phyloP scores from a whole-genome alignment of 2,797 vertebrate genomes.

The Smutsia gigantea region DNA sequence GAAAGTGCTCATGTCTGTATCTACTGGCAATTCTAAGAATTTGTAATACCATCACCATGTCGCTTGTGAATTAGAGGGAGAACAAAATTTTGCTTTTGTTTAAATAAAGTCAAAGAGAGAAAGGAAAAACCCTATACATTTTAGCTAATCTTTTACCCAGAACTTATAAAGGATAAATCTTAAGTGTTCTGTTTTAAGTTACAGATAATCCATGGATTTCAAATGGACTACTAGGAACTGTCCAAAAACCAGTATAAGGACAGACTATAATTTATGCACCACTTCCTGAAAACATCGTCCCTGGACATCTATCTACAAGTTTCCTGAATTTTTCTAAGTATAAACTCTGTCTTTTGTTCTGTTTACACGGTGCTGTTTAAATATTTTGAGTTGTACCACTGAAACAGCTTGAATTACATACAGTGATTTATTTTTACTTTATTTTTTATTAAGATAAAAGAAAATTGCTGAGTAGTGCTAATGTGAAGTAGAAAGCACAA shows the following conservation, averaged over 20 bases:
- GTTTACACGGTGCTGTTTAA: not conserved
- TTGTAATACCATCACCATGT: not conserved
- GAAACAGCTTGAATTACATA: not conserved
- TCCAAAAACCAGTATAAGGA: not conserved
- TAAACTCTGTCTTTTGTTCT: not conserved
- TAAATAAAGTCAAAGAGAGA: not conserved
- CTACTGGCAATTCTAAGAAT: not conserved
- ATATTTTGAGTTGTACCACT: not conserved
- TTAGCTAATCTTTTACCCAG: not conserved
- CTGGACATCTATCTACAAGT: not conserved
- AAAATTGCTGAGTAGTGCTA: not conserved
- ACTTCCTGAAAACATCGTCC: not conserved
- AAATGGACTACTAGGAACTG: not conserved
- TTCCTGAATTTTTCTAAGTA: not conserved
- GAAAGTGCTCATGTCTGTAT: not conserved
- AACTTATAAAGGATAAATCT: not conserved
- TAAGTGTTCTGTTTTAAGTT: constrained; percentile 19
- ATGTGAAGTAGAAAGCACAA: not conserved
- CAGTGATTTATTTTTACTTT: not conserved
- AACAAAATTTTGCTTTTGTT: not conserved
- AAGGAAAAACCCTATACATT: not conserved
- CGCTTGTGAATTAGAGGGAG: not conserved
- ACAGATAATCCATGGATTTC: not conserved
- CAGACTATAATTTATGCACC: not conserved
- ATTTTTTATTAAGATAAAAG: not conserved